Base-by-base conservation (phyloP, 2,888 invertebrate species). In the Cosmorhoe ocellata region DNA sequence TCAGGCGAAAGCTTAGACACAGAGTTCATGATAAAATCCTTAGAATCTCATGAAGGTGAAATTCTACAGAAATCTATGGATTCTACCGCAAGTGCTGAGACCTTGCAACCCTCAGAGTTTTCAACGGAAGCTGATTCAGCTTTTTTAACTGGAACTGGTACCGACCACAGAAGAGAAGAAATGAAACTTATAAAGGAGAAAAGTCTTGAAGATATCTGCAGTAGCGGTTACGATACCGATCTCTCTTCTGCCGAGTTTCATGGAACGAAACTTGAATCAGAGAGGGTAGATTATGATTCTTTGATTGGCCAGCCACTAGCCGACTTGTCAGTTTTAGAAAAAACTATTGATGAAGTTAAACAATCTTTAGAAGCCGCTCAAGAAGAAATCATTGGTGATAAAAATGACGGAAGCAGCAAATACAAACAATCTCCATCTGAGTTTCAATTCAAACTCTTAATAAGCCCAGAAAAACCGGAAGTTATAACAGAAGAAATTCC, bases 351-450 rank as follows among this genome's bases (percentile, higher is more conserved):
- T 66, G 94, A 95, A 85, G 93, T 93, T 33, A 92, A 94, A 68
- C 93, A 94, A 69, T 93, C 94, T 12, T 78, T 94, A 51, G 93
- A 94, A 80, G 93, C 93, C 34, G 93, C 93, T 0, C 93, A 93
- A 76, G 93, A 91, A 62, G 94, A 94, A 79, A 91, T 94, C 4
- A 93, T 94, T 46, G 93, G 92, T 67, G 90, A 91, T 56, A 91
- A 92, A 73, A 91, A 82, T 65, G 93, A 93, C 59, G 91, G 93
- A 6, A 94, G 92, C 58, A 92, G 92, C 40, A 93, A 92, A 69
- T 93, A 93, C 60, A 94, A 94, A 65, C 93, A 94, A 61, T 94
- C 94, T 0, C 94, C 94, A 2, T 94, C 94, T 1, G 94, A 95
- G 73, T 95, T 95, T 67, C 94, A 94, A 69, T 93, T 95, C 46